Evolutionary conservation across 2,113 vertebrate genomes (phyloP).

Genomic region (Glaucomys volans): DNA sequence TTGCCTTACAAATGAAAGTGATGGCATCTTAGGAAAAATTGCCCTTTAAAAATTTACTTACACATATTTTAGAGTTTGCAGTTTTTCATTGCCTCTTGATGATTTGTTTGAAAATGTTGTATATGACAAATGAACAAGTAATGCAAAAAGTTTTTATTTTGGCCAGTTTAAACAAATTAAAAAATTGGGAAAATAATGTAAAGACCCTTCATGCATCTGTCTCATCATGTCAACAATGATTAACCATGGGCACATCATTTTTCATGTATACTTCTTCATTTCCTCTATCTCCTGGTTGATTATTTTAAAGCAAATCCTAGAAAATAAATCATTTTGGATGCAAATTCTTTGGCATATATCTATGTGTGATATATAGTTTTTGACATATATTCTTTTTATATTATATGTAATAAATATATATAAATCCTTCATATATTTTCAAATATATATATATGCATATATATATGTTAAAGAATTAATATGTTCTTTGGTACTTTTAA

Average conservation of each 20-base stretch:
- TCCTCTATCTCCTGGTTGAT: not conserved
- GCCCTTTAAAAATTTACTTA: not conserved
- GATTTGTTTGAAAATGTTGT: constrained; percentile 4
- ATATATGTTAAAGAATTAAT: no score
- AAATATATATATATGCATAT: no score
- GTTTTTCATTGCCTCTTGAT: not conserved
- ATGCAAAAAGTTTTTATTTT: not conserved
- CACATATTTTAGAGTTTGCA: not conserved
- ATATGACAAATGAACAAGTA: not conserved
- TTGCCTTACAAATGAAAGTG: constrained; percentile 2
- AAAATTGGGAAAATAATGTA: not conserved
- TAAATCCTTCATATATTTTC: not conserved
- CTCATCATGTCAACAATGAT: not conserved
- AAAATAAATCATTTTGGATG: not conserved
- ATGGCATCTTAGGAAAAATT: not conserved
- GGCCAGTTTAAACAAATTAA: not conserved
- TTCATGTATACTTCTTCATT: not conserved
- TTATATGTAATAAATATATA: not conserved
- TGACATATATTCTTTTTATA: no score
- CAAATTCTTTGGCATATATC: not conserved
- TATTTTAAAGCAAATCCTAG: constrained; percentile 35
- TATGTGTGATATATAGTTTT: not conserved
- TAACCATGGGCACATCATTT: not conserved
- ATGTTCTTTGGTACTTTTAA: not conserved
- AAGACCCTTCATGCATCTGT: not conserved